phyloP scores from a whole-genome alignment of 2,888 invertebrate species.

The Drosophila leonis region DNA sequence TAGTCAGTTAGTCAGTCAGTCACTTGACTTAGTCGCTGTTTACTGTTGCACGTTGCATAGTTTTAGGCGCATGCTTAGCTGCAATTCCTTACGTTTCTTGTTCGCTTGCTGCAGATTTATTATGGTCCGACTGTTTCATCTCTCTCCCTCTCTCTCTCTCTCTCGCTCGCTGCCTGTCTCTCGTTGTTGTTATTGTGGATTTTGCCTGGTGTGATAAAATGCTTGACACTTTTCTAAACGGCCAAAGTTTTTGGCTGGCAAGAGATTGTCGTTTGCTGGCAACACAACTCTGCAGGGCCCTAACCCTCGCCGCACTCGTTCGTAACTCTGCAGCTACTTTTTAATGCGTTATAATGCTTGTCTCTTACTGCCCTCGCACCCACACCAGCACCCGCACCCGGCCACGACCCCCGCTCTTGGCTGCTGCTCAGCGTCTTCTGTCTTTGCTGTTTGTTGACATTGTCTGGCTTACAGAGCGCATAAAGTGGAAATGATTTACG shows the following conservation, averaged over 20 bases:
- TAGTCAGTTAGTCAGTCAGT: constrained; percentile 26
- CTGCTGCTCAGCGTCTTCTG: constrained; percentile 31
- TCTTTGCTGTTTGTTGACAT: constrained; percentile 79
- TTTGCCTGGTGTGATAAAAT: constrained; percentile 73
- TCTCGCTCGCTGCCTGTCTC: constrained; percentile 1
- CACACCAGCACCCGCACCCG: background rate
- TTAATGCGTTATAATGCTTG: constrained; percentile 73
- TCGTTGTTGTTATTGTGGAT: constrained; percentile 43
- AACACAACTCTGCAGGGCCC: constrained; percentile 2
- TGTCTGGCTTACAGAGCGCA: constrained; percentile 78
- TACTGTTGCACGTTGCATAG: constrained; percentile 63
- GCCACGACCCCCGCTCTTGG: constrained; percentile 4
- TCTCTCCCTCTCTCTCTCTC: background rate
- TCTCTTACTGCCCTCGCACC: constrained; percentile 27
- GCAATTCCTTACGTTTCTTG: constrained; percentile 47
- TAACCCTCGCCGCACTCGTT: background rate
- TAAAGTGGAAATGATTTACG: constrained; percentile 81
- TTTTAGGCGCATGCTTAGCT: constrained; percentile 65
- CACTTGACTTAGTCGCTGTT: constrained; percentile 41
- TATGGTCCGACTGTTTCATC: constrained; percentile 38
- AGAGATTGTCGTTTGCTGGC: constrained; percentile 61
- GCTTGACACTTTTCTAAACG: constrained; percentile 81
- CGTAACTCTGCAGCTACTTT: constrained; percentile 52
- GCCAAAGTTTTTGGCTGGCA: constrained; percentile 75
- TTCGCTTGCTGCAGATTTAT: constrained; percentile 53